These are phyloP conservation scores for Pseudomyrmex sp. DNA, from an alignment of 1,140 invertebrate genomes.

Conservation along the genomic window DNA sequence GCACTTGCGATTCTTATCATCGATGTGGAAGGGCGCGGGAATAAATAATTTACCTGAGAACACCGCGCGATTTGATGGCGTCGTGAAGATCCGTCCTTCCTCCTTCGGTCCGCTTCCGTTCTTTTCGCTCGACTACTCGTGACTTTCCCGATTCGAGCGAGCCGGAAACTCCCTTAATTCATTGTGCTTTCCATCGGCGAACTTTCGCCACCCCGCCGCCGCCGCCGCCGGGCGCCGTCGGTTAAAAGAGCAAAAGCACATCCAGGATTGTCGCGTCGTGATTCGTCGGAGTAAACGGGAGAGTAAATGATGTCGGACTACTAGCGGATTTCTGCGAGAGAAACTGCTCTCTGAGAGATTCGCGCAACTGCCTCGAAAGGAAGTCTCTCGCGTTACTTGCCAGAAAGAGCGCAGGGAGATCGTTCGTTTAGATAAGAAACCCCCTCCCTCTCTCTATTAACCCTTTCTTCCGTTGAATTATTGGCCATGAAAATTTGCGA, in stretches of 20 bases:
- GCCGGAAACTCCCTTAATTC: slow-evolving; percentile 60
- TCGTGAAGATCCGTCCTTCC: background rate
- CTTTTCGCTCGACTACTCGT: background rate
- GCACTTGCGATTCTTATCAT: slow-evolving; percentile 50
- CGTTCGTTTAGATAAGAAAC: background rate
- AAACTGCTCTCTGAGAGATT: background rate
- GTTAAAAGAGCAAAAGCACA: slow-evolving; percentile 50
- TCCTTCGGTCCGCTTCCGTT: background rate
- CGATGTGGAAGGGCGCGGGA: slow-evolving; percentile 2
- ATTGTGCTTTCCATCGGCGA: slow-evolving; percentile 59
- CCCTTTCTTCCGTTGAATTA: slow-evolving; percentile 7
- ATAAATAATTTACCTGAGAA: slow-evolving; percentile 62
- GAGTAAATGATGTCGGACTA: slow-evolving; percentile 54
- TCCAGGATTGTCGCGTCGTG: slow-evolving; percentile 37
- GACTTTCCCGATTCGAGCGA: slow-evolving; percentile 16
- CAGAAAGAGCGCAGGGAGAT: background rate
- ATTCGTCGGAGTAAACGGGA: slow-evolving; percentile 50
- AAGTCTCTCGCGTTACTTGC: background rate
- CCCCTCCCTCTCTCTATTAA: background rate
- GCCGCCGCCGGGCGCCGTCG: background rate
- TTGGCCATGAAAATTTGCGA: slow-evolving; percentile 1
- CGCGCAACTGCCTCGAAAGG: background rate
- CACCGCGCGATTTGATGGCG: slow-evolving; percentile 42
- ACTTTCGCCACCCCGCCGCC: slow-evolving; percentile 36
- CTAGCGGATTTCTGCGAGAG: slow-evolving; percentile 22